Evolutionary conservation across 2,113 vertebrate genomes (phyloP), one percentile per base, ranked within the genome.

Genomic region (Sinosuthora webbiana): DNA sequence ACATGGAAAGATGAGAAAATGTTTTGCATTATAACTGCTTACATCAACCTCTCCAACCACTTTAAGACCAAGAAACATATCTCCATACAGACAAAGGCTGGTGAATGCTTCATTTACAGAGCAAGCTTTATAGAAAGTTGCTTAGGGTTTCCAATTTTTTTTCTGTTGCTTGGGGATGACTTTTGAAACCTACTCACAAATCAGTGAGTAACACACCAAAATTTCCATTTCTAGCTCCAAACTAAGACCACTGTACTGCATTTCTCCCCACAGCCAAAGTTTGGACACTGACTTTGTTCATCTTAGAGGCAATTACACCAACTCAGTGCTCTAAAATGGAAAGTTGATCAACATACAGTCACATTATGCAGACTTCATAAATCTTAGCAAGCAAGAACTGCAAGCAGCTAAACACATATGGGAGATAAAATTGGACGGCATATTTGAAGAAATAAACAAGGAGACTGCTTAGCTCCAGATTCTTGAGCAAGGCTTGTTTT

Each of bases 141-240:
- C 0, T 62, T n/a, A 2, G 10, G 4, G 2, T 5, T 42, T 37
- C 5, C 6, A 13, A 13, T n/a, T 28, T 62, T 65, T 75, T 55
- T 59, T 5, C 39, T 56, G 1, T 37, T 67, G 2, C 21, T 44
- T 13, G 4, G 33, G 5, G 19, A 2, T 67, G 13, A 10, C 4
- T 14, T 44, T 45, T 45, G 44, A 49, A 8, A 49, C 47, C 21
- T 53, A 53, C 16, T 56, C 30, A 33, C 5, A 81, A 62, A 18
- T 50, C 15, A 31, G 11, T 7, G 16, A 65, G 35, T 21, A 77
- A 64, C 27, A 78, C 2, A 3, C 3, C 41, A 45, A 81, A 79
- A 56, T 41, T 71, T 78, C 28, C 17, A 24, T 87, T 89, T 78
- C 39, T 78, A 76, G 17, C 9, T 47, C 22, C 35, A 68, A 27